Evolutionary conservation across 2,888 invertebrate genomes (phyloP), one percentile per base, ranked within the genome.

Genomic region (Meliscaeva auricollis): DNA sequence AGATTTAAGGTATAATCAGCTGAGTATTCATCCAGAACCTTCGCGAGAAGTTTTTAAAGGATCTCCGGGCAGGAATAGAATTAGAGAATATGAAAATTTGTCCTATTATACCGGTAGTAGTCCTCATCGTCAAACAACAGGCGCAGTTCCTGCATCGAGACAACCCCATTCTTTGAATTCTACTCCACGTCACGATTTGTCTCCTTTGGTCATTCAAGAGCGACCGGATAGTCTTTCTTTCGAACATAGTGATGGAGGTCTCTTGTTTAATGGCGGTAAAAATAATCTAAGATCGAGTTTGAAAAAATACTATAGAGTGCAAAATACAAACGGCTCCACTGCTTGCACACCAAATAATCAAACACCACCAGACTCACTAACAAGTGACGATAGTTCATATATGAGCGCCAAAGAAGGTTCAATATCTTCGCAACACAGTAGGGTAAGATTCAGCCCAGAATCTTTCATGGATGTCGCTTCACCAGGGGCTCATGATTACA

Each of bases 301-400:
- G 69, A 96, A 97, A 90, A 95, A 96, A 90, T 96, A 96, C 88
- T 91, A 91, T 93, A 94, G 88, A 87, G 91, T 90, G 48, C 93
- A 92, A 84, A 92, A 91, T 30, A 93, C 94, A 87, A 94, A 94
- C 79, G 93, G 93, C 0, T 93, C 92, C 60, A 92, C 93, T 2
- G 93, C 93, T 3, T 94, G 94, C 15, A 96, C 96, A 0, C 96
- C 97, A 17, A 96, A 96, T 0, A 96, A 96, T 91, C 96, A 96
- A 1, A 97, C 97, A 6, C 97, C 97, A 0, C 97, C 97, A 0
- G 97, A 97, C 89, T 96, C 96, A 87, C 90, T 97, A 80, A 96
- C 96, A 0, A 96, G 97, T 89, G 98, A 98, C 89, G 97, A 97
- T 90, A 96, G 96, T 89, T 97, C 97, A 52, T 98, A 97, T 91